These are phyloP conservation scores for Brachionus manjavacas DNA, from an alignment of 1,140 invertebrate species.

Conservation along the genomic window DNA sequence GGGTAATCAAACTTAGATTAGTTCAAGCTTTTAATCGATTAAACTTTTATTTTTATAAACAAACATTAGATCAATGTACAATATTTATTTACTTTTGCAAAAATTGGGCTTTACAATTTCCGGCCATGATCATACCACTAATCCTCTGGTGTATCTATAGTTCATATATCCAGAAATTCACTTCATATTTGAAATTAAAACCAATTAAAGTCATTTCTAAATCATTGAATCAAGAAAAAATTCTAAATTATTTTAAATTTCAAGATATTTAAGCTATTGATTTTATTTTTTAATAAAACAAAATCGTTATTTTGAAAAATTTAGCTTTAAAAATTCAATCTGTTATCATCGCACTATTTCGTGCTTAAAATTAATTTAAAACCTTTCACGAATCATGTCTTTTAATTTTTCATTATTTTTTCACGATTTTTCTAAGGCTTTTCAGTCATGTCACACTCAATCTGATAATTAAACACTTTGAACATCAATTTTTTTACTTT, in stretches of 20 bases:
- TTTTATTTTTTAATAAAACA: neutral
- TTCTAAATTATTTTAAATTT: neutral
- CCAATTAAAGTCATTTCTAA: neutral
- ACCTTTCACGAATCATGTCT: neutral
- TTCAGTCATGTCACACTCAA: neutral
- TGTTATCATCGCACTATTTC: neutral
- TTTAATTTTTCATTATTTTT: neutral
- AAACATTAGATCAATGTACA: neutral
- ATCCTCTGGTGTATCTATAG: neutral
- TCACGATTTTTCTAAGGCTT: neutral
- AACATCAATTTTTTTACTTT: too few species aligned
- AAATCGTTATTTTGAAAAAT: neutral
- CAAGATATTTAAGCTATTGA: neutral
- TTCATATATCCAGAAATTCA: neutral
- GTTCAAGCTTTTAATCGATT: neutral
- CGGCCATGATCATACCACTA: neutral
- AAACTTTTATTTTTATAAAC: neutral
- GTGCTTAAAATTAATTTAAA: neutral
- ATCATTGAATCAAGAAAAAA: neutral
- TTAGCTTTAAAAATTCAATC: neutral
- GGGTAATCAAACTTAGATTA: neutral
- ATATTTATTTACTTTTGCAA: neutral
- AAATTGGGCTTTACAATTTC: neutral
- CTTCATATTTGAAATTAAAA: neutral
- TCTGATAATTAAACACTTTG: neutral